Base-by-base conservation (phyloP, 1,140 invertebrate genomes). In the Atta texana region DNA sequence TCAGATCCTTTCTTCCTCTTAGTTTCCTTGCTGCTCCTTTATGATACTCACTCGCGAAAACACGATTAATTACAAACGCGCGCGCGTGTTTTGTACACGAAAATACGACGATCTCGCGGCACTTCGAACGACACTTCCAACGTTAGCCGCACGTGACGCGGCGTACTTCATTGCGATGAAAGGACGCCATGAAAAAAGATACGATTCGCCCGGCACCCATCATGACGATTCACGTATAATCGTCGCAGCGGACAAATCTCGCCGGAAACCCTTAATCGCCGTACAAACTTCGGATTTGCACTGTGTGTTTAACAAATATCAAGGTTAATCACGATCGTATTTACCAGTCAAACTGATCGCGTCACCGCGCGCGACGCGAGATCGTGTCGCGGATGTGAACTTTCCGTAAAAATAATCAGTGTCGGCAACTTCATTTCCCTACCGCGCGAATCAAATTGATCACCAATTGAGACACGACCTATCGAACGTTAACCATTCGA, bases 231-330 rank as follows among this genome's bases (percentile, higher is more conserved):
- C 39, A 12, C 31, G 66, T 10, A 57, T 21, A 10, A 69, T 69
- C 39, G 12, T 2, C 12, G 18, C 63, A 18, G 6, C 3, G 31
- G n/a, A 44, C 28, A 18, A 34, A 34, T 39, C 63, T 18, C 63
- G 31, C 6, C n/a, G n/a, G 34, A 39, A 12, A 0, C 10, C 39
- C n/a, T 24, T 69, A 49, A 69, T 69, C 66, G n/a, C 39, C 66
- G 66, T 21, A 24, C 39, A 68, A 68, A 16, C n/a, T 14, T 34
- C n/a, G 66, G 66, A 49, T 49, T 49, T 49, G n/a, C 66, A 34
- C 4, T 44, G 34, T 69, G 66, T 49, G 66, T n/a, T 69, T 49
- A 69, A 69, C 66, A 69, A 69, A 69, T 69, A 69, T 69, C 66
- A 21, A 69, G 39, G 66, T 69, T 69, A 69, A 69, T 69, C 66